phyloP scores from a whole-genome alignment of 2,113 vertebrate genomes.

The Charina bottae region DNA sequence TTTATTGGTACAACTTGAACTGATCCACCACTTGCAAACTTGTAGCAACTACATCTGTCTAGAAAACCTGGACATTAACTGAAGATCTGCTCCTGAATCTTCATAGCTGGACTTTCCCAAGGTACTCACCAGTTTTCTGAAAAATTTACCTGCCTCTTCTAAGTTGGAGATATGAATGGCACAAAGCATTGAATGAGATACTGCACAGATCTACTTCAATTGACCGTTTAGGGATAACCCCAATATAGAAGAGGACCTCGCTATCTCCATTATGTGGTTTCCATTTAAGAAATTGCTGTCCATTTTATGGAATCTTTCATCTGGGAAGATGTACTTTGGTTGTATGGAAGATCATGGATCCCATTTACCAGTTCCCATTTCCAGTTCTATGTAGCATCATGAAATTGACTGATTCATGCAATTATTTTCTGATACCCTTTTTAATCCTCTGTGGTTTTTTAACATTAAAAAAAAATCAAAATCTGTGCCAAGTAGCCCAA shows the following conservation, averaged over 20 bases:
- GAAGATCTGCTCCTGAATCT: fast-evolving
- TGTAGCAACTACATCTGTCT: conserved; percentile 25
- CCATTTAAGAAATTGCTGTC: background rate
- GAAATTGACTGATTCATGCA: background rate
- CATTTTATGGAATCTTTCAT: background rate
- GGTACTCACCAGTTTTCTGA: background rate
- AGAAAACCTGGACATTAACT: conserved; percentile 5
- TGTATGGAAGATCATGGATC: background rate
- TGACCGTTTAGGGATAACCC: conserved; percentile 1
- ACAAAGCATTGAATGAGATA: conserved; percentile 37
- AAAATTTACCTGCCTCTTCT: conserved; percentile 41
- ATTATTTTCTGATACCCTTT: background rate
- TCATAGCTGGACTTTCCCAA: background rate
- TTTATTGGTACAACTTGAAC: background rate
- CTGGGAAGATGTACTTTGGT: background rate
- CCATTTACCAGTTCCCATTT: background rate
- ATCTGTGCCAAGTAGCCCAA: background rate
- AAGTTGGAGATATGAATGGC: conserved; percentile 42
- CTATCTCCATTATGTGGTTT: background rate
- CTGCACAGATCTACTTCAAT: conserved; percentile 30
- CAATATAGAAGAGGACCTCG: background rate
- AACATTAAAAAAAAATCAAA: background rate
- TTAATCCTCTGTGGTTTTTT: background rate
- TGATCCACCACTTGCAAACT: conserved; percentile 37
- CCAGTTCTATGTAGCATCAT: background rate